Evolutionary conservation across 2,113 vertebrate species (phyloP).

Genomic region (Aspiorhynchus laticeps): DNA sequence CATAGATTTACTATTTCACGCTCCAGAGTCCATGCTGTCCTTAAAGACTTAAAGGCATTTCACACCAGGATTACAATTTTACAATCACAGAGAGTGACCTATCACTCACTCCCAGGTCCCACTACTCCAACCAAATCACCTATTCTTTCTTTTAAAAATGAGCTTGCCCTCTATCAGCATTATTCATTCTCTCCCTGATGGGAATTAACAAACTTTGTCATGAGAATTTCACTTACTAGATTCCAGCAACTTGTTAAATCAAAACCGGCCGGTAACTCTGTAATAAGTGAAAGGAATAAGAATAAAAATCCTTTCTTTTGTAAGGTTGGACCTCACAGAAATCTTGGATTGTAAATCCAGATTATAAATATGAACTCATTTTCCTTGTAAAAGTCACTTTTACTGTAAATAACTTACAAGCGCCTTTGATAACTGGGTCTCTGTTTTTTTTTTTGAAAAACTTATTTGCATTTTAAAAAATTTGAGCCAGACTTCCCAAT

Average conservation of each 20-base stretch:
- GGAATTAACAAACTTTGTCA: slow-evolving; percentile 44
- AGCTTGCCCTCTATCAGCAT: slow-evolving; percentile 61
- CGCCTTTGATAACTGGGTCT: neutral
- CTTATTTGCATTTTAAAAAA: neutral
- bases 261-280: neutral
- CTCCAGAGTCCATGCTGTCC: slow-evolving; percentile 78
- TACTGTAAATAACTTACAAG: neutral
- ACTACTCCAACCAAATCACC: slow-evolving; percentile 49
- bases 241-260: slow-evolving; percentile 29
- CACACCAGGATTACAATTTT: slow-evolving; percentile 76
- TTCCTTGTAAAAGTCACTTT: neutral
- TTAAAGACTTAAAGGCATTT: slow-evolving; percentile 76
- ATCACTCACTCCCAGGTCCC: slow-evolving; percentile 58
- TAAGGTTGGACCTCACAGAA: neutral
- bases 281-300: slow-evolving; percentile 13
- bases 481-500: neutral
- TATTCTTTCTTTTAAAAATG: slow-evolving; percentile 62
- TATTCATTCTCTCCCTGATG: slow-evolving; percentile 57
- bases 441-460: neutral
- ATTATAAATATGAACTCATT: neutral
- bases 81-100: slow-evolving; percentile 68
- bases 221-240: slow-evolving; percentile 39
- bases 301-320: neutral
- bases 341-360: neutral
- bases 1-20: slow-evolving; percentile 79